Conservation (phyloP, 1,140 invertebrate species). For the Holotrichia oblita region DNA sequence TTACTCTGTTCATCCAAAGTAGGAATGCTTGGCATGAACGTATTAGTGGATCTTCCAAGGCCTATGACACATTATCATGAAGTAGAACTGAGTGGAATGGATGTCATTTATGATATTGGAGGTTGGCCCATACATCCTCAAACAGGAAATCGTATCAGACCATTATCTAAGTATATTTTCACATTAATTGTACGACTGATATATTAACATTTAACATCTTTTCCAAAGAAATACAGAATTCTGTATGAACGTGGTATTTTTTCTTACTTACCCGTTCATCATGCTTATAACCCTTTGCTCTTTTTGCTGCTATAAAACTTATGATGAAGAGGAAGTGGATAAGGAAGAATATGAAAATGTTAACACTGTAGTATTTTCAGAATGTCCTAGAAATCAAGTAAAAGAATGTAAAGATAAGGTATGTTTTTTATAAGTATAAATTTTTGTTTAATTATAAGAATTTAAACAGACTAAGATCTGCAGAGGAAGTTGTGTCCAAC, state of each 20-base stretch:
- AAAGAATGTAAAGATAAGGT: constrained; percentile 35
- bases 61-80: constrained; percentile 47
- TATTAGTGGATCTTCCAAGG: constrained; percentile 47
- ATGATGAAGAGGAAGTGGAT: constrained; percentile 24
- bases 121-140: constrained; percentile 42
- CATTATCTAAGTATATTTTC: constrained; percentile 39
- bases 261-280: constrained; percentile 48
- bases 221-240: constrained; percentile 47
- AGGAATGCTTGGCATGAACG: constrained; percentile 40
- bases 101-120: constrained; percentile 41
- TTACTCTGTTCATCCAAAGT: constrained; percentile 41
- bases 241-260: constrained; percentile 50
- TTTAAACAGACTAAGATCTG: constrained; percentile 26
- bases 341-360: constrained; percentile 35
- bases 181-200: background rate
- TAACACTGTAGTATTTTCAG: constrained; percentile 40
- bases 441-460: background rate
- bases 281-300: constrained; percentile 40
- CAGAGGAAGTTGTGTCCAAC: background rate
- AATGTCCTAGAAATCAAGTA: constrained; percentile 23
- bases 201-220: constrained; percentile 24
- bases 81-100: constrained; percentile 40
- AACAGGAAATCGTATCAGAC: constrained; percentile 41
- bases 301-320: constrained; percentile 43
- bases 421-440: constrained; percentile 30